Percentiles rank a stretch among this genome's conserved stretches.
These are phyloP conservation scores for Xenus cinereus DNA, from an alignment of 2,113 vertebrate genomes.

Conservation along the genomic window DNA sequence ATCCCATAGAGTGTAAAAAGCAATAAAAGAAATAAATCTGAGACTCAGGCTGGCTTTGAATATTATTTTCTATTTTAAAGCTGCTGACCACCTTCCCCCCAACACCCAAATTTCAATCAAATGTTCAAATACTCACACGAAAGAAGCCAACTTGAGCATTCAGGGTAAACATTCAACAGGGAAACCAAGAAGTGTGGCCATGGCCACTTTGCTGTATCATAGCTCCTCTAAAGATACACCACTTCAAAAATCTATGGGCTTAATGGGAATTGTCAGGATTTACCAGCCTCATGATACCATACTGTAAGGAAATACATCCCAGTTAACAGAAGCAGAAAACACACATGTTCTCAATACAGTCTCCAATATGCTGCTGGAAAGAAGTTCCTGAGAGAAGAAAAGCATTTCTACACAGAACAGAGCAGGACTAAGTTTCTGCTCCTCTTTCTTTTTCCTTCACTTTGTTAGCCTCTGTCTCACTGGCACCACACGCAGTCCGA, in stretches of 20 bases:
- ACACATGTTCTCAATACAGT: not conserved
- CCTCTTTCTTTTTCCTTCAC: not conserved
- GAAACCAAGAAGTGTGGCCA: too few species aligned
- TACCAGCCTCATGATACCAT: too few species aligned
- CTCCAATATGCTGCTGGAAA: not conserved
- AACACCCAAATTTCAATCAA: not conserved
- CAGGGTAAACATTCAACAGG: too few species aligned
- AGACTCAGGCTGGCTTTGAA: too few species aligned
- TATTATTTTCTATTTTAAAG: not conserved
- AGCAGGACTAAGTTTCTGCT: not conserved
- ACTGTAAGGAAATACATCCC: not conserved
- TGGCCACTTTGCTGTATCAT: too few species aligned
- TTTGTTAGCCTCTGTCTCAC: not conserved
- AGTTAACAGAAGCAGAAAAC: not conserved
- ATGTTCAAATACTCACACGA: too few species aligned
- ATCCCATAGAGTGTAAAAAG: too few species aligned
- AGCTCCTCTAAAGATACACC: too few species aligned
- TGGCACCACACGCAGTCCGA: not conserved
- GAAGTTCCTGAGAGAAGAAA: not conserved
- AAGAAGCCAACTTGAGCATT: too few species aligned
- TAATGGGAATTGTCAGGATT: too few species aligned
- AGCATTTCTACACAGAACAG: not conserved
- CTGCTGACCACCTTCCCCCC: not conserved
- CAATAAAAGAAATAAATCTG: too few species aligned
- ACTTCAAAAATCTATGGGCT: too few species aligned